Conservation (phyloP, 2,797 vertebrate genomes). For the Liasis olivaceus region DNA sequence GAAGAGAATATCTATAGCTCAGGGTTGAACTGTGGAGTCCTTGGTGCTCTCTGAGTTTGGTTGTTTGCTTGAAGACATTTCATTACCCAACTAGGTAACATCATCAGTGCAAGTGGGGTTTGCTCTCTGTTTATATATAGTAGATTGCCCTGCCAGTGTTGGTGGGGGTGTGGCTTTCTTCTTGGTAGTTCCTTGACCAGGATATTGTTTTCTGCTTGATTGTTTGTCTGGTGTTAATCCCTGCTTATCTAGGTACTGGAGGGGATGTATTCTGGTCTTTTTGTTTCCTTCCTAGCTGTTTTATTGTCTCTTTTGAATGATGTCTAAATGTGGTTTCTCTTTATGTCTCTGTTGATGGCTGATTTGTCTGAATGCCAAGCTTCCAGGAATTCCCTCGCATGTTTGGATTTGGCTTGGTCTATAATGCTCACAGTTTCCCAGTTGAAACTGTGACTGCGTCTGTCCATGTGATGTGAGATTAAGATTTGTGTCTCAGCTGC, state of each 20-base stretch:
- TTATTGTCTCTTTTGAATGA: neutral
- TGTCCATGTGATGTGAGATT: neutral
- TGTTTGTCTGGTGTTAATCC: neutral
- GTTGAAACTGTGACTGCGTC: neutral
- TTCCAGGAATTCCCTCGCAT: neutral
- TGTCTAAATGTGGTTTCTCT: neutral
- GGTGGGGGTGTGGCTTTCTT: neutral
- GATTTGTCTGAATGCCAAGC: neutral
- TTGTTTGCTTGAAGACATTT: neutral
- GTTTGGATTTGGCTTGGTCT: neutral
- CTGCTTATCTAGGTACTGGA: neutral
- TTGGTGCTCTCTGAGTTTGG: neutral
- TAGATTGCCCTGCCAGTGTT: neutral
- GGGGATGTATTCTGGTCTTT: neutral
- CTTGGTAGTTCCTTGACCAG: neutral
- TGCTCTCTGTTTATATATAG: neutral
- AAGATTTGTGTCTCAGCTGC: conserved; percentile 28
- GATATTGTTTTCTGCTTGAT: neutral
- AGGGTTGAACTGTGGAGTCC: neutral
- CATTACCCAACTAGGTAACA: neutral
- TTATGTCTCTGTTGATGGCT: neutral
- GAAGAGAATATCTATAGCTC: neutral
- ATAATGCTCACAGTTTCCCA: neutral
- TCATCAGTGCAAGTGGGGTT: neutral
- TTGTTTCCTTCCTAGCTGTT: neutral